Conservation (phyloP, 1,140 invertebrate genomes). For the Drosophila lacertosa region DNA sequence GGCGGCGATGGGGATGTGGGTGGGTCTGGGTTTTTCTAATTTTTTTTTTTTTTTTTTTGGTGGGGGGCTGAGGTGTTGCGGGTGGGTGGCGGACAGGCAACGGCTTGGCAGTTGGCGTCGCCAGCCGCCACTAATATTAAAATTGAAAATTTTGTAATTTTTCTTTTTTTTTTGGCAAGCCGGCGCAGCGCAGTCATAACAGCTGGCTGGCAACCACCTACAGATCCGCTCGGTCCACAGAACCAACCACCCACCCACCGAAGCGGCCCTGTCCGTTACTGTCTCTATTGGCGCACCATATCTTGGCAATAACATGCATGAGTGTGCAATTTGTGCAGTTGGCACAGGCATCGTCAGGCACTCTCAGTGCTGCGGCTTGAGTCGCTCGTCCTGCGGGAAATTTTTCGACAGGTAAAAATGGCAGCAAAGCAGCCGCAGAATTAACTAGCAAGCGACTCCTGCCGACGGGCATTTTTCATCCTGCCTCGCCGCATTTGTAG, state of each 20-base stretch:
- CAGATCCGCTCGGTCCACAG: too few relatives aligned
- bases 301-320: constrained; percentile 82
- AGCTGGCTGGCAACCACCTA: constrained; percentile 48
- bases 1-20: background rate
- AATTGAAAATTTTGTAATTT: constrained; percentile 83
- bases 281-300: too few relatives aligned
- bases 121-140: constrained; percentile 80
- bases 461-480: constrained; percentile 56
- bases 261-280: too few relatives aligned
- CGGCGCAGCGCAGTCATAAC: constrained; percentile 78
- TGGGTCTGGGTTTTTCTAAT: too few relatives aligned
- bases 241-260: too few relatives aligned
- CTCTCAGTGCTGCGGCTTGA: too few relatives aligned
- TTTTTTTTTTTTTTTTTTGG: too few relatives aligned
- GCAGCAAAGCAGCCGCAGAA: constrained; percentile 54
- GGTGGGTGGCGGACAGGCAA: background rate
- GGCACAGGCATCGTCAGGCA: constrained; percentile 60
- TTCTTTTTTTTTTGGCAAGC: constrained; percentile 78
- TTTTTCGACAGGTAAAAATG: constrained; percentile 82
- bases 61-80: background rate
- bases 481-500: constrained; percentile 61
- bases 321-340: constrained; percentile 81
- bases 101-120: constrained; percentile 71
- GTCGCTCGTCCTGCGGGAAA: constrained; percentile 72
- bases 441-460: constrained; percentile 49